Evolutionary conservation across 2,888 invertebrate genomes (phyloP).

Genomic region (Volucella zonaria): DNA sequence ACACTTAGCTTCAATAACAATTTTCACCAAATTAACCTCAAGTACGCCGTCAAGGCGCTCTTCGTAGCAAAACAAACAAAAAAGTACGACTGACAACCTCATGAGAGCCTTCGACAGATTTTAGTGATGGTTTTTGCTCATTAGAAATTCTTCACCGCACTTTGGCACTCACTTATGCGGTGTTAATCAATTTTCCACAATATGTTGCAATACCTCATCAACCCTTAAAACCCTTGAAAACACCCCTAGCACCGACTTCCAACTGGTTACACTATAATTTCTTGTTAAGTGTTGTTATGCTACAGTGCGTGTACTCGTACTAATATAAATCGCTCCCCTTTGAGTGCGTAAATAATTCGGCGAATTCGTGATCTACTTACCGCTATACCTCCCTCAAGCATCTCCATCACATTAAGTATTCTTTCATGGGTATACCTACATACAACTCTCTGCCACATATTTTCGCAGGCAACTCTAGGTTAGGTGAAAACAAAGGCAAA

Average conservation of each 20-base stretch:
- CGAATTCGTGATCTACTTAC: constrained; percentile 71
- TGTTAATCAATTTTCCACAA: constrained; percentile 71
- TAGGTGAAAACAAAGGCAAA: neutral
- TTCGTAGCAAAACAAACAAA: neutral
- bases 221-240: neutral
- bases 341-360: constrained; percentile 70
- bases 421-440: neutral
- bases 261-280: constrained; percentile 54
- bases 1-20: constrained; percentile 15
- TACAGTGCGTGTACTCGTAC: constrained; percentile 47
- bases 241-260: neutral
- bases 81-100: constrained; percentile 6
- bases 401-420: neutral
- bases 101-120: neutral
- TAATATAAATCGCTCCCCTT: constrained; percentile 69
- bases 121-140: constrained; percentile 26
- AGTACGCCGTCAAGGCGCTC: constrained; percentile 9
- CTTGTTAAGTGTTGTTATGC: constrained; percentile 59
- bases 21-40: constrained; percentile 26
- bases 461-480: neutral
- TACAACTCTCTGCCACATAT: neutral
- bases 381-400: constrained; percentile 12
- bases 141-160: constrained; percentile 65
- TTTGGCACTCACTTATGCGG: constrained; percentile 60
- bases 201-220: constrained; percentile 38